These are phyloP conservation scores for Eulithis prunata DNA, from an alignment of 2,888 invertebrate species.

Conservation along the genomic window DNA sequence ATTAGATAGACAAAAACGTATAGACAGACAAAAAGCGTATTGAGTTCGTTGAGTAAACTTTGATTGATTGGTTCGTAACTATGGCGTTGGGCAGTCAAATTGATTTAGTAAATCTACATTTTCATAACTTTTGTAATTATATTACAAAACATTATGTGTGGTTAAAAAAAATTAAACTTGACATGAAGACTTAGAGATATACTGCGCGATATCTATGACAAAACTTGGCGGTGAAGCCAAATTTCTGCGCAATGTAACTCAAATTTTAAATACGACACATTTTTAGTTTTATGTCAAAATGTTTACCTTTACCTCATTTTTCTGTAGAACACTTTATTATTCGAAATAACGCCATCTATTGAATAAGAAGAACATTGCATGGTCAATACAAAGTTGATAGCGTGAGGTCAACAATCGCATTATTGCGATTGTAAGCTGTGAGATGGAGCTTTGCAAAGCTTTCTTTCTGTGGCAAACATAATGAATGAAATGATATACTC, in stretches of 20 bases:
- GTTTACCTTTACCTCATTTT: not conserved
- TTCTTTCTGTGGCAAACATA: not conserved
- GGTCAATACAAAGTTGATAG: not conserved
- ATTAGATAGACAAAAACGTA: conserved; percentile 26
- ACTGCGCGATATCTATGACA: no score
- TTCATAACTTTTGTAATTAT: not conserved
- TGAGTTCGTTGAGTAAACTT: conserved; percentile 20
- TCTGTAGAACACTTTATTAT: not conserved
- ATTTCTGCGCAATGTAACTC: no score
- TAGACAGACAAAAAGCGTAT: conserved; percentile 30
- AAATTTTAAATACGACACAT: no score
- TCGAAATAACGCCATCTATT: conserved; percentile 30
- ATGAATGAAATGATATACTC: no score
- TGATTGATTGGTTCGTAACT: conserved; percentile 17
- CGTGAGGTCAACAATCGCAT: conserved; percentile 22
- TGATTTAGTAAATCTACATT: conserved; percentile 4
- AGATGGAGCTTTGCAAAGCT: conserved; percentile 35
- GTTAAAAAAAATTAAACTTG: no score
- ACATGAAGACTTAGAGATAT: no score
- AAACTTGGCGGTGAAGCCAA: no score
- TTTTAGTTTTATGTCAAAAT: no score
- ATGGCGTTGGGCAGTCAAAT: conserved; percentile 9
- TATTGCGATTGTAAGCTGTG: conserved; percentile 11
- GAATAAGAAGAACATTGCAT: not conserved
- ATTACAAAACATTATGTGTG: not conserved